phyloP scores from a whole-genome alignment of 2,797 vertebrate species.

The Takifugu ocellatus region DNA sequence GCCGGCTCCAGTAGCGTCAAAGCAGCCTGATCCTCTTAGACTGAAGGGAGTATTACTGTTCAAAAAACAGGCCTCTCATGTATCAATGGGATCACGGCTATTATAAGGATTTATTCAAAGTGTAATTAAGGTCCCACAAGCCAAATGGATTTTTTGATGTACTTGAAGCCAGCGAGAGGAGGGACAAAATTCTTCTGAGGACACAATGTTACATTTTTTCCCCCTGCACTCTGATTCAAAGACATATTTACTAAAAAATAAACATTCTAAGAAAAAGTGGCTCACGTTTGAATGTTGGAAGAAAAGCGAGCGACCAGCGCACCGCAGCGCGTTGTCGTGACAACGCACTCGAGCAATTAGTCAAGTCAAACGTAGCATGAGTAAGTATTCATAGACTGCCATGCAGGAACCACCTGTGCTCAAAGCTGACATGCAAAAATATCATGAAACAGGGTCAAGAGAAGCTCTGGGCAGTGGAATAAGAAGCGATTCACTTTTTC shows the following conservation, averaged over 20 bases:
- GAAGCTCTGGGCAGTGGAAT: slow-evolving; percentile 62
- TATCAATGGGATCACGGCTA: slow-evolving; percentile 26
- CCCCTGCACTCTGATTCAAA: neutral
- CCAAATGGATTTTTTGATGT: slow-evolving; percentile 1
- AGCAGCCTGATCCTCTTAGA: slow-evolving; percentile 40
- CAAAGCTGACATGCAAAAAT: slow-evolving; percentile 52
- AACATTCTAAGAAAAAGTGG: too few species aligned
- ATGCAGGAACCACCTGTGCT: slow-evolving; percentile 25
- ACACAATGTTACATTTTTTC: neutral
- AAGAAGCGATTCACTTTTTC: slow-evolving; percentile 57
- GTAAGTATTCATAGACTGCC: slow-evolving; percentile 39
- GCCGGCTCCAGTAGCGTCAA: slow-evolving; percentile 18
- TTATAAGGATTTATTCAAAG: slow-evolving; percentile 40
- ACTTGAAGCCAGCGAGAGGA: slow-evolving; percentile 6
- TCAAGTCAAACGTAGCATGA: slow-evolving; percentile 16
- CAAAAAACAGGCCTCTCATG: slow-evolving; percentile 21
- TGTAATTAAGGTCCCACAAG: slow-evolving; percentile 32
- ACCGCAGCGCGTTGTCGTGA: slow-evolving; percentile 23
- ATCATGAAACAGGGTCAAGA: slow-evolving; percentile 49
- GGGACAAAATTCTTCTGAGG: slow-evolving; percentile 13
- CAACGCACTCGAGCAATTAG: slow-evolving; percentile 11
- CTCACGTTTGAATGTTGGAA: neutral
- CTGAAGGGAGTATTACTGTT: slow-evolving; percentile 27
- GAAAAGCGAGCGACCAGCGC: slow-evolving; percentile 13
- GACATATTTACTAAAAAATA: neutral